These are phyloP conservation scores for Shinisaurus crocodilurus DNA, from an alignment of 2,113 vertebrate species.

Conservation along the genomic window DNA sequence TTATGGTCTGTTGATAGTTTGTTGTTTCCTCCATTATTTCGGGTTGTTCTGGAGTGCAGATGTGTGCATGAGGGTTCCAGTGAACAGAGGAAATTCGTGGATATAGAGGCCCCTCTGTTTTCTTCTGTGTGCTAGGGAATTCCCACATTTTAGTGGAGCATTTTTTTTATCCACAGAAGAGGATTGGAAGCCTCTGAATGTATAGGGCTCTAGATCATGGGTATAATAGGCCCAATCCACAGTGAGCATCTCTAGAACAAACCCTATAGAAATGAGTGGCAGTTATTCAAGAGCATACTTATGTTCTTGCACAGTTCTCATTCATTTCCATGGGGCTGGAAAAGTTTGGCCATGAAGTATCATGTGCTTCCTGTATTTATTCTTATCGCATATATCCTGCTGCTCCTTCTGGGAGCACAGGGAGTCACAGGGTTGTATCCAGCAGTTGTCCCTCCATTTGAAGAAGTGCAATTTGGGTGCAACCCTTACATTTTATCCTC, in stretches of 20 bases:
- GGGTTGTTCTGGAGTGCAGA: neutral
- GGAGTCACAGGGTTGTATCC: neutral
- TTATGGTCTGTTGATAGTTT: neutral
- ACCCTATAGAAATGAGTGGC: neutral
- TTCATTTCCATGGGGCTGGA: neutral
- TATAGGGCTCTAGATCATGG: neutral
- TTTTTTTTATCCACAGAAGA: neutral
- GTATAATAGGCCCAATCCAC: neutral
- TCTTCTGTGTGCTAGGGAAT: neutral
- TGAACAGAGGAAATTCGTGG: neutral
- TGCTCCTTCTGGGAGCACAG: neutral
- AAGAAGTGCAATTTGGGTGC: neutral
- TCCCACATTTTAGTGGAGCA: neutral
- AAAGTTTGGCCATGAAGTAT: neutral
- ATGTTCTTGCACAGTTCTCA: neutral
- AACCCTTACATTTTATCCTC: neutral
- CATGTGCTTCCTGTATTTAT: neutral
- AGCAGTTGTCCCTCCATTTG: neutral
- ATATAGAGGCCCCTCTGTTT: neutral
- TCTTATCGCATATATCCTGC: neutral
- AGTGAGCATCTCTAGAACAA: neutral
- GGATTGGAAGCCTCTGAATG: neutral
- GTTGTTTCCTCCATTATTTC: neutral
- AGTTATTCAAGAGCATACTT: neutral
- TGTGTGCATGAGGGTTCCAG: too few relatives aligned